phyloP scores from a whole-genome alignment of 2,888 invertebrate genomes.

The Caenorhabditis sp. region DNA sequence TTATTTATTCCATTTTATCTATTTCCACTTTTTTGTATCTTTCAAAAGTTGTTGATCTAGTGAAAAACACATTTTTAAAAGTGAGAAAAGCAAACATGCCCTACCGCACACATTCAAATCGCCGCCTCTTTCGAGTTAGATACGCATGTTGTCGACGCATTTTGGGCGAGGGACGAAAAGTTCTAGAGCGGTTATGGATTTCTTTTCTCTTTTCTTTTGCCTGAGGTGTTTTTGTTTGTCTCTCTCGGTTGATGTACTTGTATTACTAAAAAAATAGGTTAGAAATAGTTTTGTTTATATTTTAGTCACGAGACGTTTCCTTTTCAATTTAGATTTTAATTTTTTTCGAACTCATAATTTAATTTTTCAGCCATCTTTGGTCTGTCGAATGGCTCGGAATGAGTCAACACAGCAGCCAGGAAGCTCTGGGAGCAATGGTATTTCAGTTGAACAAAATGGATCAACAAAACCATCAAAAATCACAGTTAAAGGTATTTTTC shows the following conservation, averaged over 20 bases:
- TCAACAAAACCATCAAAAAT: constrained; percentile 37
- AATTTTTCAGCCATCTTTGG: neutral
- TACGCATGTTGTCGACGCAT: constrained; percentile 42
- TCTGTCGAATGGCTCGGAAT: constrained; percentile 41
- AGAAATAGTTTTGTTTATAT: too few relatives aligned
- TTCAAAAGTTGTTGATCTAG: too few relatives aligned
- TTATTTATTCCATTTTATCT: neutral
- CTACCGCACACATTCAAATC: constrained; percentile 30
- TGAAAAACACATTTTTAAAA: too few relatives aligned
- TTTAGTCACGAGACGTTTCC: neutral
- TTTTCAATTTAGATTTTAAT: neutral
- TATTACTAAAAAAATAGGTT: too few relatives aligned
- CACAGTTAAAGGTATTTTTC: constrained; percentile 35
- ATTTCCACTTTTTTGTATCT: neutral
- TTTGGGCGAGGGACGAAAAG: constrained; percentile 9
- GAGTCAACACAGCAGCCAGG: constrained; percentile 34
- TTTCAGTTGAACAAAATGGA: constrained; percentile 23
- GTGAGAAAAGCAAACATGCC: constrained; percentile 25
- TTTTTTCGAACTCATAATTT: neutral
- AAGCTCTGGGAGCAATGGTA: constrained; percentile 34
- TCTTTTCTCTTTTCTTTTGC: constrained; percentile 13
- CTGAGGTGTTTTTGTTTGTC: constrained; percentile 3
- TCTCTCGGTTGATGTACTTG: neutral
- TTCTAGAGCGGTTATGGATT: constrained; percentile 40
- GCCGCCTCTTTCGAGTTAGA: constrained; percentile 34